Base-by-base conservation (phyloP, 92 coral and sea anemone genomes). In the Parazoanthus darwini region DNA sequence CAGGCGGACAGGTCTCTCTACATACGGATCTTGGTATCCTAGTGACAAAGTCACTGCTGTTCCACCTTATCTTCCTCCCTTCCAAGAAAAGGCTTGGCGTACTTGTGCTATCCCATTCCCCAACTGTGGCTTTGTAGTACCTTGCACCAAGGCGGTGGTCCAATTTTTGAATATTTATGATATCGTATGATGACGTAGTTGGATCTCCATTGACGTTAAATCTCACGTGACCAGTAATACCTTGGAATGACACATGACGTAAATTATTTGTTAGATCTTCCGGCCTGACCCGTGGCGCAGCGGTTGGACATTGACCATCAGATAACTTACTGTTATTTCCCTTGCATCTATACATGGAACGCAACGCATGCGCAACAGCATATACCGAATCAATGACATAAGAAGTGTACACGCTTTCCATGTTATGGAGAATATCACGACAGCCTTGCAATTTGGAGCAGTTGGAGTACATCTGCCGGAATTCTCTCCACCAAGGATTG, bases 161-260 rank as follows among this genome's bases (percentile, higher is more conserved):
- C 23, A 20, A 23, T 65, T 86, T 90, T n/a, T 90, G 92, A 67
- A 93, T 72, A 20, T 82, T 85, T 77, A 93, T 82, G 46, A 93
- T 85, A 75, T 91, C 93, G 84, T 95, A 95, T n/a, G 91, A 80
- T 18, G 95, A 90, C 1, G 92, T 86, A 14, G 39, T 44, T 14
- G 94, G 93, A 65, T 95, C 92, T 6, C 96, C 98, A 2, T 88
- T 43, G 5, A 75, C 85, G 68, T 93, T 94, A 88, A 93, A 93
- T 26, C 80, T 83, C 29, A 95, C 90, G 44, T 86, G 81, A 56
- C 94, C 94, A 18, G 91, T 85, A 6, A 89, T 44, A 1, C 98
- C 94, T 74, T 48, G 50, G 23, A 95, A 89, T 0, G 87, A 85
- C 25, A 92, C 94, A 75, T 92, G 92, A 1, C 90, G 72, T n/a